Base-by-base conservation (phyloP, 2,888 invertebrate species). In the Drosophila siamana region DNA sequence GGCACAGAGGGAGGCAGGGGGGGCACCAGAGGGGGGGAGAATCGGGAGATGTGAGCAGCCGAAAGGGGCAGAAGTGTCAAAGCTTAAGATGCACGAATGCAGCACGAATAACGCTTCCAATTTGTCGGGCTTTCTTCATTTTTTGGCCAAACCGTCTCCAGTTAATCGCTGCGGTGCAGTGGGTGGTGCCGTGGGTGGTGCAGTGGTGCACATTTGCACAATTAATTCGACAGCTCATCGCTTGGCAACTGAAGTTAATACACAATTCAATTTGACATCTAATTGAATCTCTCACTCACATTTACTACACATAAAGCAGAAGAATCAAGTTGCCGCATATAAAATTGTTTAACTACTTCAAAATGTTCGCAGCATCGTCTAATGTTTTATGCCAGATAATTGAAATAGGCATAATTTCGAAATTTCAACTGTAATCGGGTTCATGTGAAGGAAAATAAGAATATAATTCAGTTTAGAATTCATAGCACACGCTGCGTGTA, bases 161-260 rank as follows among this genome's bases (percentile, higher is more conserved):
- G 24, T 22, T n/a, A 43, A 43, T 43, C 19, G 4, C 1, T 24
- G 22, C 13, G 43, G 24, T 44, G 16, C 28, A 16, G 46, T 44
- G 43, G 24, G 24, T 5, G 24, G 1, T 13, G 2, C 24, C 19
- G 3, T 19, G n/a, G 1, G 9, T 28, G 26, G 26, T 44, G 44
- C 43, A 2, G 15, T 46, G 26, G 26, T 44, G 44, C 44, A 13
- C 7, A 15, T 26, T 64, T 43, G 24, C 51, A 26, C 55, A 69
- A 70, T 69, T 72, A 72, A 51, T 72, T 72, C 33, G 46, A 30
- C 63, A 48, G 48, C 43, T 69, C 50, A 55, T 50, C 63, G 38
- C 52, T 11, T 26, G 36, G 51, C 50, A 41, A 26, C 26, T 2
- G 26, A 4, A 26, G 26, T 26, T 26, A 6, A 26, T 6, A 26